A percentile compares a stretch with the other conserved stretches of the same genome.
Conservation (phyloP, 2,113 vertebrate genomes). For the Charina bottae region DNA sequence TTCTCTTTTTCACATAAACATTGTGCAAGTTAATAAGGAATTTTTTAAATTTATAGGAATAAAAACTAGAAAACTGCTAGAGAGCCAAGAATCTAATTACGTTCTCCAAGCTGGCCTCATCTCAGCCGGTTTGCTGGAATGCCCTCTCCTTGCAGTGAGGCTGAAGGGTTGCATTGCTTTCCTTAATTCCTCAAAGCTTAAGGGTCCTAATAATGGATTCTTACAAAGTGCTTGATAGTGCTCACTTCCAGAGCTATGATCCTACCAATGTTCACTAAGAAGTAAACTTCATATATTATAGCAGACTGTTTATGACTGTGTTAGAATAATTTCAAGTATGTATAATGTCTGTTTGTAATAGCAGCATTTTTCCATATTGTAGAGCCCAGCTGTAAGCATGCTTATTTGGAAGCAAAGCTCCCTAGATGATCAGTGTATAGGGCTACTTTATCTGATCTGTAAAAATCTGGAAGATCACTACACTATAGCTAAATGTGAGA, state of each 20-base stretch:
- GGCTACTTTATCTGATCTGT: neutral
- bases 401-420: neutral
- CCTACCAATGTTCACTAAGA: neutral
- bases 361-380: neutral
- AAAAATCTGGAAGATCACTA: neutral
- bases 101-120: neutral
- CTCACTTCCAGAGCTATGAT: neutral
- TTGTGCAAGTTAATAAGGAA: conserved; percentile 28
- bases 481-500: neutral
- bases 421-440: neutral
- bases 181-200: conserved; percentile 42
- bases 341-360: neutral
- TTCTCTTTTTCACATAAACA: conserved; percentile 39
- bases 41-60: conserved; percentile 42
- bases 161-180: conserved; percentile 12
- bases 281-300: neutral
- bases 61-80: conserved; percentile 47
- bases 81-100: conserved; percentile 13
- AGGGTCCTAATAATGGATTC: neutral
- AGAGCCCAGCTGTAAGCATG: neutral
- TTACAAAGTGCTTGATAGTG: neutral
- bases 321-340: neutral
- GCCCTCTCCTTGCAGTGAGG: conserved; percentile 17
- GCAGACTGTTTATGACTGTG: neutral
- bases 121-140: conserved; percentile 26